Percentiles rank a stretch among this genome's conserved stretches.
phyloP scores from a whole-genome alignment of 2,113 vertebrate genomes.

The Athene cunicularia region DNA sequence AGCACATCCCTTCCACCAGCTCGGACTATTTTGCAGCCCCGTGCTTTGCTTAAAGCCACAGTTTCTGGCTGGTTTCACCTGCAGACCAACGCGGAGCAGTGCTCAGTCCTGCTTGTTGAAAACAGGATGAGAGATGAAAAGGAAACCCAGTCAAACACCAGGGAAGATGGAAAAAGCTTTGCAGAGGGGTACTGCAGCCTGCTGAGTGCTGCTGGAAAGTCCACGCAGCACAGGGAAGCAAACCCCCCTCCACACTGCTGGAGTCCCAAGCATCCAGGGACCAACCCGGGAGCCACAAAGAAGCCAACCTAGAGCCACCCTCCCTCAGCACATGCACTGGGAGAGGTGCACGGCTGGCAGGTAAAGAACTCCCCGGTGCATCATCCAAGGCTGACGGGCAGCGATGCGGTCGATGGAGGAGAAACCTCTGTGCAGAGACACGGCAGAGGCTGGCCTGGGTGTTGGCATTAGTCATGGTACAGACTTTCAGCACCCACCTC shows the following conservation, averaged over 20 bases:
- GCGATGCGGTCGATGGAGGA: rapidly evolving
- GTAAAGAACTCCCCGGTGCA: not conserved
- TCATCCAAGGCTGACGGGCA: not conserved
- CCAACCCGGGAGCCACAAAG: not conserved
- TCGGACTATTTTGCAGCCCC: rapidly evolving
- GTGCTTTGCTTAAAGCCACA: not conserved
- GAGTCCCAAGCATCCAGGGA: not conserved
- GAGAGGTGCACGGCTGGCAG: not conserved
- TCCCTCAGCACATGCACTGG: rapidly evolving
- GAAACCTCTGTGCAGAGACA: rapidly evolving
- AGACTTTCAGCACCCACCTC: not conserved
- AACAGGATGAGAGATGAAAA: not conserved
- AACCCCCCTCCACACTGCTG: not conserved
- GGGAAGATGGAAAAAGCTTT: not conserved
- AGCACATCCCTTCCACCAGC: not conserved
- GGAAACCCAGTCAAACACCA: not conserved
- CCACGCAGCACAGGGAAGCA: rapidly evolving
- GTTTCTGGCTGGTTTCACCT: not conserved
- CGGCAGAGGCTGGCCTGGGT: not conserved
- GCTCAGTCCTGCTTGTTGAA: not conserved
- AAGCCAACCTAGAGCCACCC: not conserved
- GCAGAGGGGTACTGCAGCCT: not conserved
- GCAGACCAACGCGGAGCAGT: not conserved
- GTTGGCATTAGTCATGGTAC: not conserved
- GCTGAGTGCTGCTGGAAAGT: not conserved